phyloP scores from a whole-genome alignment of 2,888 invertebrate species.

The Agriopis leucophaearia region DNA sequence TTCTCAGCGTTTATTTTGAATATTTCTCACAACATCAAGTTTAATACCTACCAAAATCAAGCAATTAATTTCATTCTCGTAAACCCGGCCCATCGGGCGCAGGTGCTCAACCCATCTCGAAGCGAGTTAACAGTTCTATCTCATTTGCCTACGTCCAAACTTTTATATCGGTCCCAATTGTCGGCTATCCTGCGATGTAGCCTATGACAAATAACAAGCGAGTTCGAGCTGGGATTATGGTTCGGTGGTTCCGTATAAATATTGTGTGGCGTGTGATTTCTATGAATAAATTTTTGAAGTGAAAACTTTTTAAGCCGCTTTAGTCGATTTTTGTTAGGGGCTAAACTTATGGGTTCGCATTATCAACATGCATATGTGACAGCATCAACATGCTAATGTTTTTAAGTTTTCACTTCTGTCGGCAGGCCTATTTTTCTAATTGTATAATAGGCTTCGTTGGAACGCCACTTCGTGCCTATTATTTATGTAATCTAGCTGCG shows the following conservation, averaged over 20 bases:
- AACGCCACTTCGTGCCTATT: no score
- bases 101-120: slow-evolving; percentile 21
- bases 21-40: background rate
- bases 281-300: background rate
- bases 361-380: no score
- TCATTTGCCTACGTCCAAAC: slow-evolving; percentile 32
- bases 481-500: no score
- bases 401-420: no score
- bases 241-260: background rate
- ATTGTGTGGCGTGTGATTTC: no score
- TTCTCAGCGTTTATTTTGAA: background rate
- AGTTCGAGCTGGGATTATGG: background rate
- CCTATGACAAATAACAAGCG: slow-evolving; percentile 14
- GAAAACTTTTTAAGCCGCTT: no score
- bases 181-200: slow-evolving; percentile 13
- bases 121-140: slow-evolving; percentile 29
- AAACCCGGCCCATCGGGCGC: slow-evolving; percentile 10
- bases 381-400: no score
- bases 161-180: slow-evolving; percentile 35
- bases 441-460: no score
- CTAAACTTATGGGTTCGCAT: no score
- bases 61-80: slow-evolving; percentile 28
- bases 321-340: no score
- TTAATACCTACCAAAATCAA: slow-evolving; percentile 8
- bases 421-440: no score